Conservation (phyloP, 2,113 vertebrate species). For the Mobula birostris region DNA sequence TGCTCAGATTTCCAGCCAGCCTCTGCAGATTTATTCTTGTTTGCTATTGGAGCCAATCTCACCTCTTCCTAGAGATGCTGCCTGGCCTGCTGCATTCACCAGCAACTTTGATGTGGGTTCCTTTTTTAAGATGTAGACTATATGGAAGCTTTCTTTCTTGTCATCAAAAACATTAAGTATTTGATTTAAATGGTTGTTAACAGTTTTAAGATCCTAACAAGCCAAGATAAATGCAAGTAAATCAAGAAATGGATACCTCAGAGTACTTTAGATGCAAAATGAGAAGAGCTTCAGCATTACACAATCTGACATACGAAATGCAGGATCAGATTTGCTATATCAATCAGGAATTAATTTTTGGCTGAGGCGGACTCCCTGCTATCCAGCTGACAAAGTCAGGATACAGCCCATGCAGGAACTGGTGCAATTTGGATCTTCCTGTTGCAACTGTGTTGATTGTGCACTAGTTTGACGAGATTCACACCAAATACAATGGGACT, state of each 20-base stretch:
- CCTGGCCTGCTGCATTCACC: too few relatives aligned
- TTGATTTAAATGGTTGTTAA: not conserved
- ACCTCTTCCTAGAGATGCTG: too few relatives aligned
- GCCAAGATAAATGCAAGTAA: not conserved
- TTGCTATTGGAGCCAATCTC: too few relatives aligned
- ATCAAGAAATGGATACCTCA: not conserved
- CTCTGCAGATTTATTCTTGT: too few relatives aligned
- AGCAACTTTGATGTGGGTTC: too few relatives aligned
- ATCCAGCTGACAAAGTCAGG: not conserved
- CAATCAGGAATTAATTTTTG: not conserved
- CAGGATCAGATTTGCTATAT: not conserved
- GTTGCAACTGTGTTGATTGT: not conserved
- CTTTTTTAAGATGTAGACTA: not conserved
- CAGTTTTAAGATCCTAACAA: not conserved
- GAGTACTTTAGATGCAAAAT: not conserved
- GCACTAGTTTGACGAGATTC: not conserved
- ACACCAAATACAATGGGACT: not conserved
- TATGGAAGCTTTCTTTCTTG: not conserved
- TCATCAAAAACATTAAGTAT: not conserved
- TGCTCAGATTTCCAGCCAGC: too few relatives aligned
- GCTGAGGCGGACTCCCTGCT: not conserved
- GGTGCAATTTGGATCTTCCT: slow-evolving; percentile 10
- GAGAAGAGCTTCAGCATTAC: not conserved
- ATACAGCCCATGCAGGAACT: not conserved
- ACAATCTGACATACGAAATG: not conserved